Evolutionary conservation across 2,797 vertebrate genomes (phyloP).

Genomic region (Coendou prehensilis): DNA sequence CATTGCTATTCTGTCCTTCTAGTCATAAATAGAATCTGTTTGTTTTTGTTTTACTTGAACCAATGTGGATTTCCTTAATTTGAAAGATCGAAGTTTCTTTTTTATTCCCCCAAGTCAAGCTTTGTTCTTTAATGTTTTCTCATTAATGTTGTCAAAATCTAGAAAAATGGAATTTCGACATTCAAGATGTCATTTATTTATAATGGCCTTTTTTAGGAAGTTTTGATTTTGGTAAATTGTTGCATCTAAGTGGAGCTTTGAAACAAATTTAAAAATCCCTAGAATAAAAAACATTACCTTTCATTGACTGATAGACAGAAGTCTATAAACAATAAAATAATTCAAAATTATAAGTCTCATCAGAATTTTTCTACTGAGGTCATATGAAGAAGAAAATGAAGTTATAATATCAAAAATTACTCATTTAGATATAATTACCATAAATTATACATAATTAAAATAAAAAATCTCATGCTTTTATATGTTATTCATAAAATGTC

Average conservation of each 20-base stretch:
- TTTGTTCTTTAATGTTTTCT: neutral
- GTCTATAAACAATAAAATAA: neutral
- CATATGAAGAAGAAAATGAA: neutral
- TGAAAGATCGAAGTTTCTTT: neutral
- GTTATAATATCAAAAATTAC: neutral
- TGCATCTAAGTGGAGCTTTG: neutral
- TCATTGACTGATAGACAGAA: neutral
- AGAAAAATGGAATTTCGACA: neutral
- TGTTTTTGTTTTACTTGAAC: neutral
- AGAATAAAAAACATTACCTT: neutral
- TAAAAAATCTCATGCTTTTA: neutral
- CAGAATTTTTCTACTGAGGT: neutral
- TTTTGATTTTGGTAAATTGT: neutral
- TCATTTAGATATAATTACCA: neutral
- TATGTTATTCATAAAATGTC: neutral
- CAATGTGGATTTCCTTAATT: neutral
- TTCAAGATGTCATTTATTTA: neutral
- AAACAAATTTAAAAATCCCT: neutral
- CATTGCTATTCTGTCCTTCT: neutral
- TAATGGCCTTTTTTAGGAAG: neutral
- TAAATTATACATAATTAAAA: neutral
- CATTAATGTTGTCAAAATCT: slow-evolving; percentile 4
- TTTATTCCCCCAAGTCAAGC: neutral
- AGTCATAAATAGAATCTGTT: neutral
- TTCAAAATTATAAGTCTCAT: slow-evolving; percentile 1